A percentile compares a stretch with the other conserved stretches of the same genome.
These are phyloP conservation scores for Ephialtes manifestator DNA, from an alignment of 2,888 invertebrate species.

Conservation along the genomic window DNA sequence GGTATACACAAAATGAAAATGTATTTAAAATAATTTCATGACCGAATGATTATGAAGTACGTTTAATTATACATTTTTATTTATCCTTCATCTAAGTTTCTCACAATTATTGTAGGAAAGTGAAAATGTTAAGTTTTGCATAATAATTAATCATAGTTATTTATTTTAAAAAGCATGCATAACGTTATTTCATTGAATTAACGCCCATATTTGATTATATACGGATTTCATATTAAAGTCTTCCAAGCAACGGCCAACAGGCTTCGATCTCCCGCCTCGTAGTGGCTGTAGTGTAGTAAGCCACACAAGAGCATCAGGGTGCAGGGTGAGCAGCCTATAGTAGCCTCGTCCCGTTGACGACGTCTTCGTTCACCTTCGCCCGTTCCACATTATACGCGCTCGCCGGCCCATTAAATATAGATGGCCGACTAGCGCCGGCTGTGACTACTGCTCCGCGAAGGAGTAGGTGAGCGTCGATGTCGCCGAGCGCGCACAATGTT, in stretches of 20 bases:
- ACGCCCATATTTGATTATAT: too few species aligned
- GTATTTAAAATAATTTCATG: too few species aligned
- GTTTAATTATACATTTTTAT: too few species aligned
- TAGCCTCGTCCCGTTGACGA: constrained; percentile 16
- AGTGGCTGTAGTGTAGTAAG: constrained; percentile 10
- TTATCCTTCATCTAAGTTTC: too few species aligned
- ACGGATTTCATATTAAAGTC: not conserved
- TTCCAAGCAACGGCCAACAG: not conserved
- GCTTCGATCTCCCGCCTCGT: not conserved
- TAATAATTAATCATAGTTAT: too few species aligned
- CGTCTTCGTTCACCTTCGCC: constrained; percentile 15
- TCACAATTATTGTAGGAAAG: too few species aligned
- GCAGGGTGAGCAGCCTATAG: not conserved
- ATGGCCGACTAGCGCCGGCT: constrained; percentile 50
- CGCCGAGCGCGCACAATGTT: constrained; percentile 38
- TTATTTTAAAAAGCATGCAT: too few species aligned
- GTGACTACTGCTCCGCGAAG: constrained; percentile 25
- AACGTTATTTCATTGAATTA: too few species aligned
- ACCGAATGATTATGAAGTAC: too few species aligned
- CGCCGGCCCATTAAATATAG: constrained; percentile 61
- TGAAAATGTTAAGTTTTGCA: too few species aligned
- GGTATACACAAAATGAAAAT: too few species aligned
- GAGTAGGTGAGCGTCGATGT: constrained; percentile 50
- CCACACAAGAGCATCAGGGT: constrained; percentile 30
- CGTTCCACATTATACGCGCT: constrained; percentile 54